These are phyloP conservation scores for Dryobotodes eremita DNA, from an alignment of 2,888 invertebrate genomes.

Conservation along the genomic window DNA sequence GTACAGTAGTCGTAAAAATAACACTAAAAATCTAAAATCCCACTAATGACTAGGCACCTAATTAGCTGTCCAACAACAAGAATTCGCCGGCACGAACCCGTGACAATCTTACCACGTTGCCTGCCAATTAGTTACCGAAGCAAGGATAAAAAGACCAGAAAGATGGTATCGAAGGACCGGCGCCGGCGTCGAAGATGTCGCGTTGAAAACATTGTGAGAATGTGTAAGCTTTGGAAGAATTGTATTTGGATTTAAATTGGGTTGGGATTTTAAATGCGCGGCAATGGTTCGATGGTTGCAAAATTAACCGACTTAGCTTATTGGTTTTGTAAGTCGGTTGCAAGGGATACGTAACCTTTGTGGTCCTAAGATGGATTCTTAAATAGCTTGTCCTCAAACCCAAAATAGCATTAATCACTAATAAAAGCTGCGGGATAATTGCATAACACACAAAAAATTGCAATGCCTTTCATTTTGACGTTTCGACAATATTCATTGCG, in stretches of 20 bases:
- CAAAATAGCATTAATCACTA: too few relatives aligned
- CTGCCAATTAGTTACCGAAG: conserved; percentile 61
- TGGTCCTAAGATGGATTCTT: background rate
- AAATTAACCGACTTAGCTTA: too few relatives aligned
- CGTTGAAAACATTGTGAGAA: conserved; percentile 41
- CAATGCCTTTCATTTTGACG: too few relatives aligned
- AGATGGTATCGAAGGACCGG: conserved; percentile 62
- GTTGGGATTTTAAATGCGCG: conserved; percentile 4
- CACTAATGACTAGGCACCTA: conserved; percentile 66
- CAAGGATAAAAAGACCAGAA: conserved; percentile 59
- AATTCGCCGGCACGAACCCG: conserved; percentile 65
- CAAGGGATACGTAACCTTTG: background rate
- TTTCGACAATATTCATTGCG: too few relatives aligned
- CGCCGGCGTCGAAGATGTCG: conserved; percentile 56
- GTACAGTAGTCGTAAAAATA: conserved; percentile 36
- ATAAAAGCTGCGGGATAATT: too few relatives aligned
- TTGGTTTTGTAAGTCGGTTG: background rate
- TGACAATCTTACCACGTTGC: conserved; percentile 64
- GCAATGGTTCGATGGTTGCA: background rate
- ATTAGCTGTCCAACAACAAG: conserved; percentile 60
- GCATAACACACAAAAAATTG: too few relatives aligned
- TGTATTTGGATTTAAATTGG: conserved; percentile 16
- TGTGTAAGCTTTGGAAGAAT: conserved; percentile 26
- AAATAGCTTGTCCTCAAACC: background rate
- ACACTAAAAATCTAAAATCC: conserved; percentile 28